These are phyloP conservation scores for Uria lomvia DNA, from an alignment of 2,113 vertebrate species.

Conservation along the genomic window DNA sequence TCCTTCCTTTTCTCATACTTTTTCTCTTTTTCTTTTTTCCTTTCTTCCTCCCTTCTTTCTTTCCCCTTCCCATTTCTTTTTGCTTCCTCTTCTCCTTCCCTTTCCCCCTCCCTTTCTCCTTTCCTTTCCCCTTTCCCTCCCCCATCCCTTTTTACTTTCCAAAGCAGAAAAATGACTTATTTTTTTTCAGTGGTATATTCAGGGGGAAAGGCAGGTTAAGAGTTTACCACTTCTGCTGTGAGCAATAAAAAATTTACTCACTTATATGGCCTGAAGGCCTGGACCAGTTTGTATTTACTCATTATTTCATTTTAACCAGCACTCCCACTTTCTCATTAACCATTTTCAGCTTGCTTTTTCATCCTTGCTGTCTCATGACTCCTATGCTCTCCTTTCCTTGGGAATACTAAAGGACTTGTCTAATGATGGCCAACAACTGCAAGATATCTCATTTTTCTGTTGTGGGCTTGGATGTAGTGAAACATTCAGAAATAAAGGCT, in stretches of 20 bases:
- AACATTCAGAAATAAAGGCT: background rate
- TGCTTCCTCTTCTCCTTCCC: too few species aligned
- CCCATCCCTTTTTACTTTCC: background rate
- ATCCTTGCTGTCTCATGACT: background rate
- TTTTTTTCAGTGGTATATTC: background rate
- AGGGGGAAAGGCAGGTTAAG: background rate
- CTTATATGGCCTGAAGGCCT: background rate
- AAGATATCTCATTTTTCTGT: background rate
- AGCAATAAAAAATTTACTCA: background rate
- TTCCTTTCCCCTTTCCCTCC: background rate
- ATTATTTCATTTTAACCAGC: background rate
- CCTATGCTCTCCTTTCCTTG: background rate
- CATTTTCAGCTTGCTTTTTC: background rate
- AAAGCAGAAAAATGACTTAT: background rate
- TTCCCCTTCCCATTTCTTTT: too few species aligned
- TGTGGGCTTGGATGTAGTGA: background rate
- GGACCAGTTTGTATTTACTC: background rate
- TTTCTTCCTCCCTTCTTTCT: rapidly evolving
- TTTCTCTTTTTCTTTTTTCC: too few species aligned
- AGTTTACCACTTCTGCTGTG: background rate
- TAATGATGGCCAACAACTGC: background rate
- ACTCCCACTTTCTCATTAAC: background rate
- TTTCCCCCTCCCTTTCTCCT: too few species aligned
- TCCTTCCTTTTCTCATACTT: too few species aligned
- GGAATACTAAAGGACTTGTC: background rate